Evolutionary conservation across 1,140 invertebrate species (phyloP), one percentile per base, ranked within the genome.

Genomic region (Drosophila nigrodunni): DNA sequence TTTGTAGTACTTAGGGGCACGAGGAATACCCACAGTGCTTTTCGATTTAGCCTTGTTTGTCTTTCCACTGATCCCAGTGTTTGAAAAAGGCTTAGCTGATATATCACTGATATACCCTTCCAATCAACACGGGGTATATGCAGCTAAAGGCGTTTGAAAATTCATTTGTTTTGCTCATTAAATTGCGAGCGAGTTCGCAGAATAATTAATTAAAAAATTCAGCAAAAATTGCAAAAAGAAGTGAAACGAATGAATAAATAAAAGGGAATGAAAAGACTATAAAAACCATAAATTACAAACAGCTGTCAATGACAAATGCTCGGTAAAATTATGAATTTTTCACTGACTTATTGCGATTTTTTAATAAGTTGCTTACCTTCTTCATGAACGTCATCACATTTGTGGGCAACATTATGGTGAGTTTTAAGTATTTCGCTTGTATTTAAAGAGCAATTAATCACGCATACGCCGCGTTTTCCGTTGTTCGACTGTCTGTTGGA

Each of bases 371-470:
- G 79, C 91, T 94, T 90, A 97, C 96, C 95, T 96, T 97, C 90
- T 96, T 97, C 94, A 96, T 95, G 92, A 96, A 96, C 78, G 95
- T 96, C 94, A 96, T 95, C 77, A 96, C 95, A 92, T 96, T 96
- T 73, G 95, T 95, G 76, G 95, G 95, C 94, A 96, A 94, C 96
- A 96, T 96, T 93, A 91, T 94, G 92, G 61, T 30, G 25, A 18
- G 61, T 64, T 66, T 43, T 21, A 10, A 10, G 52, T 50, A 30
- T 59, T 72, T n/a, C 47, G 39, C 73, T 49, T 77, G 66, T 85
- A 35, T 74, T 89, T 75, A 80, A 89, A 89, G 68, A 85, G 77
- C 85, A 87, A 87, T 88, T 88, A 83, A 87, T 87, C 83, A 87
- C 67, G 83, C 83, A 87, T 83, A 77, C 83, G 83, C 67, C 69